Evolutionary conservation across 2,797 vertebrate genomes (phyloP).

Genomic region (Clarias fuscus): DNA sequence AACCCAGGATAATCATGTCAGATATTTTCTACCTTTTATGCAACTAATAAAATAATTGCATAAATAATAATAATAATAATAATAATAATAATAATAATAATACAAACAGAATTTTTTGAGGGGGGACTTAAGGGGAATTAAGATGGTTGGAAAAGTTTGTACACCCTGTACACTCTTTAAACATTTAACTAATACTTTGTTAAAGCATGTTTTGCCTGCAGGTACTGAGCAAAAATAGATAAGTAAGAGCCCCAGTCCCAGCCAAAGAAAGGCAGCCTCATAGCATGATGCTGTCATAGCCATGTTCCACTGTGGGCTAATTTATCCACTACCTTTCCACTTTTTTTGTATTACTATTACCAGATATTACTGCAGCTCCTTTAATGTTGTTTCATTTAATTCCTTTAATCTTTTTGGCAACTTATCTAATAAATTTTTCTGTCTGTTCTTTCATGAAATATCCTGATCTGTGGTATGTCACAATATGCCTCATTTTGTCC

Average conservation of each 20-base stretch:
- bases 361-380: not conserved
- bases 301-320: not conserved
- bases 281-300: too few species aligned
- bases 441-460: not conserved
- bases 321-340: too few species aligned
- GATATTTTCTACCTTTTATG: not conserved
- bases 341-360: too few species aligned
- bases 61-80: too few species aligned
- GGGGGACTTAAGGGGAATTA: not conserved
- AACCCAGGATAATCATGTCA: not conserved
- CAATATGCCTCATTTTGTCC: not conserved
- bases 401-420: not conserved
- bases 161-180: not conserved
- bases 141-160: not conserved
- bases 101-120: not conserved
- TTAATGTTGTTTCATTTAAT: not conserved
- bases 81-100: too few species aligned
- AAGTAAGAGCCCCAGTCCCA: not conserved
- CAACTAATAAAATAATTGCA: not conserved
- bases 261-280: not conserved
- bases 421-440: not conserved
- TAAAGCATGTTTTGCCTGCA: slow-evolving; percentile 4
- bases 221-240: not conserved
- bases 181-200: not conserved
- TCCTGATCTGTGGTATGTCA: not conserved